Evolutionary conservation across 2,888 invertebrate species (phyloP), one percentile per base, ranked within the genome.

Genomic region (Emmelina monodactyla): DNA sequence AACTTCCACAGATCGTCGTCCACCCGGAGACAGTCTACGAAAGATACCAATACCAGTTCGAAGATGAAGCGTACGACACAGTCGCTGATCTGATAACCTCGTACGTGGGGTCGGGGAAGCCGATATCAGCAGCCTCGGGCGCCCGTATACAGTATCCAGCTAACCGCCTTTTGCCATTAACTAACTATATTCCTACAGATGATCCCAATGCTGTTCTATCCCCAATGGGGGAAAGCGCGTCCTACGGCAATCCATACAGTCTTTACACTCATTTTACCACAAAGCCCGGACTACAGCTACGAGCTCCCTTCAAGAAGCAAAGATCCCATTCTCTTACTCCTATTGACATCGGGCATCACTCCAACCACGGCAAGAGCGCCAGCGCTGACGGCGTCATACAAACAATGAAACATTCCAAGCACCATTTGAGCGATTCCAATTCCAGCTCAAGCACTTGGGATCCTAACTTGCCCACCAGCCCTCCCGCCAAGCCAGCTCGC

Each of bases 21-120:
- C 92, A 94, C 55, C 92, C 92, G 0, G 92, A 94, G 53, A 94
- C 94, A 0, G 93, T 94, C 3, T 95, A 95, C 65, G 94, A 95
- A 67, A 82, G 91, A 47, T 88, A 94, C 16, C 93, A 95, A 60
- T 97, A 91, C 63, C 92, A 94, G 58, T 94, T 97, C 61, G 97
- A 97, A 67, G 94, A 94, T 55, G 93, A 94, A 60, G 88, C 92
- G 1, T 97, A 94, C 57, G 93, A 93, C 58, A 94, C 94, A 2
- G 92, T 97, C 13, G 91, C 94, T 1, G 94, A 95, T 65, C 83
- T 97, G 37, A 94, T 97, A 43, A 94, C 94, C 4, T 94, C 89
- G 45, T 96, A 97, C 62, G 94, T 96, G 14, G 92, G 93, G 1
- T 93, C 92, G 31, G 92, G 91, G 12, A 91, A 93, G 55, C 88